These are phyloP conservation scores for Seriola dumerili DNA, from an alignment of 2,113 vertebrate genomes.

Conservation along the genomic window DNA sequence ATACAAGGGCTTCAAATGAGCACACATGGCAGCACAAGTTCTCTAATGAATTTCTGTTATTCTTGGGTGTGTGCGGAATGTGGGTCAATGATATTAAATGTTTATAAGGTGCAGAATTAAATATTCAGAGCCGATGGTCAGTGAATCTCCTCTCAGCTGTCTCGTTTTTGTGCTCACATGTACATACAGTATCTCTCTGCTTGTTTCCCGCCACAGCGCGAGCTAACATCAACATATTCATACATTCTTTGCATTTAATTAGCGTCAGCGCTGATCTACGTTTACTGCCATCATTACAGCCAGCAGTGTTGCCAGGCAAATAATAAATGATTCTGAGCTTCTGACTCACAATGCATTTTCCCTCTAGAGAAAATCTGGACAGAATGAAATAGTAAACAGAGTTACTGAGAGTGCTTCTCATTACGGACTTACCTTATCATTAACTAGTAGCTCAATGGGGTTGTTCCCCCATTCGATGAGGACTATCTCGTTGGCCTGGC, in stretches of 20 bases:
- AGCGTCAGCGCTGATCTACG: conserved; percentile 1
- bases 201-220: conserved; percentile 8
- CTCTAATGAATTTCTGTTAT: conserved; percentile 68
- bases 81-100: conserved; percentile 77
- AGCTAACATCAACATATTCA: background rate
- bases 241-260: conserved; percentile 38
- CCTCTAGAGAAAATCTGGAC: conserved; percentile 18
- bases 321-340: conserved; percentile 30
- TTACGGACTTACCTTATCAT: conserved; percentile 91
- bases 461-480: conserved; percentile 99
- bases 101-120: conserved; percentile 69
- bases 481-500: conserved; percentile 98
- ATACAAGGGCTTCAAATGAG: conserved; percentile 39
- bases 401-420: background rate
- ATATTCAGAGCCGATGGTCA: conserved; percentile 70
- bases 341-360: background rate
- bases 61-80: conserved; percentile 55
- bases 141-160: conserved; percentile 23
- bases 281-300: conserved; percentile 20
- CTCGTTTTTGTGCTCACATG: conserved; percentile 25
- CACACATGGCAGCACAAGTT: conserved; percentile 14
- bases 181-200: conserved; percentile 3
- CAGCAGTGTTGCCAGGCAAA: conserved; percentile 9
- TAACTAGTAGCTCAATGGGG: conserved; percentile 96
- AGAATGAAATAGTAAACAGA: conserved; percentile 16